phyloP scores from a whole-genome alignment of 2,113 vertebrate genomes.

The Phrynosoma blainvillii region DNA sequence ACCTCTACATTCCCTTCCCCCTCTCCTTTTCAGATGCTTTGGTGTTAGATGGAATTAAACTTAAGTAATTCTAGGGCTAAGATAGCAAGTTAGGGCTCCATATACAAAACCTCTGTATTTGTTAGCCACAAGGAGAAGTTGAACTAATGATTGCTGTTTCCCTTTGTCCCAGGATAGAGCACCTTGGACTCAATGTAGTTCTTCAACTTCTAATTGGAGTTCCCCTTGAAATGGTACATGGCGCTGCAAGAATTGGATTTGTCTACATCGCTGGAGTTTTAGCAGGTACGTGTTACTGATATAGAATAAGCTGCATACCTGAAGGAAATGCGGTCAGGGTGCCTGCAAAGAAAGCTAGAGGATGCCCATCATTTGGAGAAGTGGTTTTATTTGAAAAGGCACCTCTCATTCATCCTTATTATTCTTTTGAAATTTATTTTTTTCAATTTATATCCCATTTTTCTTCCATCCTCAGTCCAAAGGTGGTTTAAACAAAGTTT shows the following conservation, averaged over 20 bases:
- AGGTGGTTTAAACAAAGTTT: no score
- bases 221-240: conserved; percentile 97
- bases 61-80: not conserved
- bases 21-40: no score
- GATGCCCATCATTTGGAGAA: not conserved
- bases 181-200: conserved; percentile 93
- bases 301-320: not conserved
- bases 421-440: not conserved
- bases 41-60: not conserved
- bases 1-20: not conserved
- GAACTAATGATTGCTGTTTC: conserved; percentile 52
- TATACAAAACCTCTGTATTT: conserved; percentile 3
- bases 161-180: conserved; percentile 89
- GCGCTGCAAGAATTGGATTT: conserved; percentile 90
- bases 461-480: no score
- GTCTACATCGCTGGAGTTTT: conserved; percentile 94
- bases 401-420: not conserved
- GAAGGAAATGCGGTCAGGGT: not conserved
- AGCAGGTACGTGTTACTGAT: conserved; percentile 83
- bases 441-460: no score
- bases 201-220: conserved; percentile 97
- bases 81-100: not conserved
- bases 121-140: conserved; percentile 23
- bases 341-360: not conserved
- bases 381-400: not conserved